Evolutionary conservation across 2,888 invertebrate species (phyloP).

Genomic region (Pyrrhosoma nymphula): DNA sequence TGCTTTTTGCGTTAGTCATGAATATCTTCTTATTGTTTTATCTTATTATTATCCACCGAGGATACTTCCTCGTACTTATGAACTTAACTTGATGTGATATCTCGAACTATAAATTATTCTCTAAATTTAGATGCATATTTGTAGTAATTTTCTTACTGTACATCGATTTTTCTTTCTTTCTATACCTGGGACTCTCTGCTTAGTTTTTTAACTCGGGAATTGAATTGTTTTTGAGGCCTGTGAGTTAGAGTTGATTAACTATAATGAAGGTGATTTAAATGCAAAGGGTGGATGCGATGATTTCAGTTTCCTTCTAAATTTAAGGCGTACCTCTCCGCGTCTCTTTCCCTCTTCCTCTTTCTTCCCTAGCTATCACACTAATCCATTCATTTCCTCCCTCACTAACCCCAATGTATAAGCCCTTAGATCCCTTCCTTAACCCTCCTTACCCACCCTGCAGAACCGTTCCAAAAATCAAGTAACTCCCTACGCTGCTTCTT

Average conservation of each 20-base stretch:
- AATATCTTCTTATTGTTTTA: no score
- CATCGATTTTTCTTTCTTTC: no score
- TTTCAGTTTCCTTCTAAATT: not conserved
- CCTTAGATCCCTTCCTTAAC: not conserved
- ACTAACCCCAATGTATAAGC: not conserved
- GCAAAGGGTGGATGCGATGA: not conserved
- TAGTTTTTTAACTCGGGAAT: not conserved
- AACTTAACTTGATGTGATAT: no score
- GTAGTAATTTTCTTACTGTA: no score
- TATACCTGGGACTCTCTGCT: no score
- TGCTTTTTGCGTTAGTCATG: no score
- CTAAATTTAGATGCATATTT: no score
- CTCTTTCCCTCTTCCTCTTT: not conserved
- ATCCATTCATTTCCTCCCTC: not conserved
- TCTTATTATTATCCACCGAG: no score
- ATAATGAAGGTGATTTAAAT: conserved; percentile 1
- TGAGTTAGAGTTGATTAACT: not conserved
- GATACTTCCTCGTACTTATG: no score
- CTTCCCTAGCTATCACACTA: not conserved
- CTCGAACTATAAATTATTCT: no score
- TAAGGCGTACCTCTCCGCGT: not conserved
- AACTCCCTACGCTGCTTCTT: not conserved
- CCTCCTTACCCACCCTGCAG: not conserved
- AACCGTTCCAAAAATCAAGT: not conserved
- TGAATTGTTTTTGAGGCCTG: not conserved